Evolutionary conservation across 2,797 vertebrate genomes (phyloP), one percentile per base, ranked within the genome.

Genomic region (Oophaga sylvatica): DNA sequence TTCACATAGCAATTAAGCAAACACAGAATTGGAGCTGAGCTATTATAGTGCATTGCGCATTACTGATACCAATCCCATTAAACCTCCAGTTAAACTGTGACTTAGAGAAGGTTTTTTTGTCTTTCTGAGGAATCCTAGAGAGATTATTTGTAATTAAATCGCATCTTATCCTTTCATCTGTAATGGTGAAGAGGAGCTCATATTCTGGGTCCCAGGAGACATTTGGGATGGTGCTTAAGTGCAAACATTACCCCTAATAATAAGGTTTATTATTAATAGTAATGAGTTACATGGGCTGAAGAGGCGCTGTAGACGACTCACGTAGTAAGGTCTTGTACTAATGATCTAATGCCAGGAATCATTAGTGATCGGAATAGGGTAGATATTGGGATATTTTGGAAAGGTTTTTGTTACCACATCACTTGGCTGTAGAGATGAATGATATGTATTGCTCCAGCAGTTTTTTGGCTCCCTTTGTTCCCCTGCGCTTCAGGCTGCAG

Each of bases 131-230:
- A 79, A 63, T 80, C 57, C 65, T 9, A 0, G 71, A 67, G 81
- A 62, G 87, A 22, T 29, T 57, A 82, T 89, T 85, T 0, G 5
- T 88, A 90, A 90, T 89, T 57, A 83, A n/a, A 82, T 20, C 85
- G 20, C 62, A 68, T 80, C 60, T 85, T 1, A 12, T 85, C 41
- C n/a, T 80, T 75, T 89, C 89, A 19, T 88, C 81, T 87, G 88
- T 65, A n/a, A 89, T 79, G 20, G 65, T 75, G 79, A 20, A 85
- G 5, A 5, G 85, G 83, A 35, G 11, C 87, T 81, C 76, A 56
- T 62, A 59, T 90, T 83, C 87, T 90, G 90, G 84, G 87, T 87
- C 90, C 3, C 75, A 29, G 20, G 59, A 88, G 86, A 87, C 90
- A 87, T 65, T 92, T 91, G 59, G 73, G 17, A 80, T 16, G n/a